Conservation (phyloP, 2,797 vertebrate genomes). For the Helostoma temminkii region DNA sequence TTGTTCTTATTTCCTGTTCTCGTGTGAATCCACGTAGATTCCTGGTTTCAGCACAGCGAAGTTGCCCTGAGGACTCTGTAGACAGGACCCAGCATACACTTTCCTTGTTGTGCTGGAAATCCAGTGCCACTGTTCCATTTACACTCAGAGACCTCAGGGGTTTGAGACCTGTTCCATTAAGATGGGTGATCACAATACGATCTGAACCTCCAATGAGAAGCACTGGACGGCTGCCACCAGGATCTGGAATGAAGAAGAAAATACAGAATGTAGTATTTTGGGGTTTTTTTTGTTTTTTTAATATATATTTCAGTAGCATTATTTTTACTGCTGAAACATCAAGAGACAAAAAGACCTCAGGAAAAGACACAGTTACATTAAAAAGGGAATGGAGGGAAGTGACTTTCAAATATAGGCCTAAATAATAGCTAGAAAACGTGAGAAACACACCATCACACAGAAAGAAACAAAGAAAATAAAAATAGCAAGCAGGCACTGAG, state of each 20-base stretch:
- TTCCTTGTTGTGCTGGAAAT: slow-evolving; percentile 90
- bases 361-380: background rate
- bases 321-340: slow-evolving; percentile 14
- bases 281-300: background rate
- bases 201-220: slow-evolving; percentile 89
- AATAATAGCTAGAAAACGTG: background rate
- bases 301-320: background rate
- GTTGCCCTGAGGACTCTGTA: slow-evolving; percentile 86
- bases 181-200: slow-evolving; percentile 85
- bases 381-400: background rate
- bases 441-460: background rate
- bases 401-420: background rate
- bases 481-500: background rate
- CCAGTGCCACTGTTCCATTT: slow-evolving; percentile 89
- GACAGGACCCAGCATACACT: slow-evolving; percentile 92
- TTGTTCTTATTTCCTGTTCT: slow-evolving; percentile 86
- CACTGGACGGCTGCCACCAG: slow-evolving; percentile 88
- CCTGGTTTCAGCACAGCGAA: slow-evolving; percentile 88
- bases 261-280: background rate
- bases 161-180: slow-evolving; percentile 90
- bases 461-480: background rate
- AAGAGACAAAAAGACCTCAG: background rate
- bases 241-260: slow-evolving; percentile 78
- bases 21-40: slow-evolving; percentile 85
- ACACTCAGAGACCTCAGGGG: slow-evolving; percentile 82